Evolutionary conservation across 1,140 invertebrate species (phyloP), one percentile per base, ranked within the genome.

Genomic region (Pogonomyrmex barbatus): DNA sequence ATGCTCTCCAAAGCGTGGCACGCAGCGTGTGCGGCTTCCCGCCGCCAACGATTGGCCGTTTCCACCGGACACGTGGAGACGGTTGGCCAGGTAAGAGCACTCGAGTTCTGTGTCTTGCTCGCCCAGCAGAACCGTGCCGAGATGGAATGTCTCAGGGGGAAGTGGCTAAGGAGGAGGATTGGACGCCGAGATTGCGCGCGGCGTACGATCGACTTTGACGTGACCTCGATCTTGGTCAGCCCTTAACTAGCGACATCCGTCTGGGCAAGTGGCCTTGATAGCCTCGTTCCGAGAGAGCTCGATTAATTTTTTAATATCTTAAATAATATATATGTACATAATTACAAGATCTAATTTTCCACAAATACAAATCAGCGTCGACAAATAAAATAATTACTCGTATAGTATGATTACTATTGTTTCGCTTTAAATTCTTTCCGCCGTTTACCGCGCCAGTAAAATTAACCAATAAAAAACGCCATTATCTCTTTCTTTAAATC

Each of bases 61-160:
- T 93, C 93, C 89, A 90, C 84, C 91, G 87, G 89, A 90, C 91
- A 92, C 91, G 71, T 87, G 88, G 83, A 87, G 73, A 87, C 88
- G 91, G 92, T 93, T 92, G 91, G 93, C 81, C 88, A 78, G 67
- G 73, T 77, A 14, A 47, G 54, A 60, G 88, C 86, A 50, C 73
- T 86, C 73, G 58, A 78, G 76, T 58, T 90, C 47, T 17, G 65
- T 50, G 70, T 62, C 24, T 24, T 89, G 88, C 33, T 82, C 87
- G 52, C 10, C 36, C 30, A 70, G 87, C 88, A 82, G 87, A 89
- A 89, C 87, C 83, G 76, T 52, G 56, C 62, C 39, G 58, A 5
- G 39, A 6, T n/a, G 54, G 76, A 58, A 45, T 47, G 84, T 79
- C 65, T 78, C 56, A 79, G 56, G 81, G 87, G 88, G 85, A 85